Evolutionary conservation across 2,797 vertebrate genomes (phyloP).

Genomic region (Bucorvus abyssinicus): DNA sequence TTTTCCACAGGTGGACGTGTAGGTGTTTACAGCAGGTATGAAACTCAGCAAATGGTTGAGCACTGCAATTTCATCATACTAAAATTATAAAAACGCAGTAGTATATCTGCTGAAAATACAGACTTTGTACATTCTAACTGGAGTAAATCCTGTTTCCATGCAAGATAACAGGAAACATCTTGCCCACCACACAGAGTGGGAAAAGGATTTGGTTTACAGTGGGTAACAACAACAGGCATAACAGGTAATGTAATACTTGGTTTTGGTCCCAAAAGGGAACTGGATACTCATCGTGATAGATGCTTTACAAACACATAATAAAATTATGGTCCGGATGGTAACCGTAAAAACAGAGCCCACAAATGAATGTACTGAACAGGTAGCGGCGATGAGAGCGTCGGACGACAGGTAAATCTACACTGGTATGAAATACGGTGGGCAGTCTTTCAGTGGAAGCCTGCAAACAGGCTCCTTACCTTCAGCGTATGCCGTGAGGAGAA

Average conservation of each 20-base stretch:
- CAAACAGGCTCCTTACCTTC: background rate
- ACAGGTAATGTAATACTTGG: background rate
- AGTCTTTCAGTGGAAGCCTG: background rate
- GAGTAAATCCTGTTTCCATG: background rate
- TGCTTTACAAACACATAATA: background rate
- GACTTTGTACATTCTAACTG: background rate
- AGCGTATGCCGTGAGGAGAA: background rate
- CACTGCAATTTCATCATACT: background rate
- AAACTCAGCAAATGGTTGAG: background rate
- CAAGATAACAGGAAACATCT: background rate
- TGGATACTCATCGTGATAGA: background rate
- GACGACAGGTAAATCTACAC: background rate
- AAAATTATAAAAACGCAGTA: background rate
- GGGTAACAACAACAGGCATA: background rate
- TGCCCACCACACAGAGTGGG: rapidly evolving
- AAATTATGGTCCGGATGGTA: background rate
- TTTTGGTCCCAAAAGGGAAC: background rate
- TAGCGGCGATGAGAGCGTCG: background rate
- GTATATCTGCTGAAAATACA: background rate
- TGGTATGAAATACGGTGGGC: background rate
- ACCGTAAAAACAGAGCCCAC: background rate
- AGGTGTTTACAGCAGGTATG: background rate
- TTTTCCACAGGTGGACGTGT: background rate
- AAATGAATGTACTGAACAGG: background rate
- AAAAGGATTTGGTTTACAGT: background rate